phyloP scores from a whole-genome alignment of 2,113 vertebrate species.

The Elephantulus edwardii region DNA sequence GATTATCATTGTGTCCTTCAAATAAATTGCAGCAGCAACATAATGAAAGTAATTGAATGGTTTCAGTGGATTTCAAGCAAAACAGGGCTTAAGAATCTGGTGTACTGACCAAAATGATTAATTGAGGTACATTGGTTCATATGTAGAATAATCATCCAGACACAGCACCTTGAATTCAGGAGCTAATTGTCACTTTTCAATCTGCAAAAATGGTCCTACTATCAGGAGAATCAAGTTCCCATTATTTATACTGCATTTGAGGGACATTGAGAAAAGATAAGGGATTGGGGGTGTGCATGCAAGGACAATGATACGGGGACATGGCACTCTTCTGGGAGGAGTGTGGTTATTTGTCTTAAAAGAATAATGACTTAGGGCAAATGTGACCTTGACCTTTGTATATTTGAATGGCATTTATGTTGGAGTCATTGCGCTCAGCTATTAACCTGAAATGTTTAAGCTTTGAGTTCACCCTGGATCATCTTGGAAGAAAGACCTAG shows the following conservation, averaged over 20 bases:
- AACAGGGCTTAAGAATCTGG: background rate
- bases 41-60: background rate
- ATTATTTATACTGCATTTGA: background rate
- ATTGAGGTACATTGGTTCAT: background rate
- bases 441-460: background rate
- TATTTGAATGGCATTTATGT: background rate
- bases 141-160: background rate
- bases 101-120: background rate
- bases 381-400: background rate
- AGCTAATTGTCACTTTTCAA: background rate
- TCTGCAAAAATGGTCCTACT: background rate
- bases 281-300: background rate
- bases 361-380: background rate
- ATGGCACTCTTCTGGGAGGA: background rate
- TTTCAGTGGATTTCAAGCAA: constrained; percentile 11
- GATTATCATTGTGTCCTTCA: background rate
- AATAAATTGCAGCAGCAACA: background rate
- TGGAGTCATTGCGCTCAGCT: background rate
- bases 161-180: background rate
- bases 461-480: background rate
- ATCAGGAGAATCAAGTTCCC: background rate
- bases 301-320: background rate
- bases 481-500: background rate
- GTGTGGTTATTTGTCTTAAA: background rate
- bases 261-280: background rate